Percentiles rank a stretch among this genome's conserved stretches.
Conservation (phyloP, 92 coral and sea anemone genomes). For the Pocillopora grandis region DNA sequence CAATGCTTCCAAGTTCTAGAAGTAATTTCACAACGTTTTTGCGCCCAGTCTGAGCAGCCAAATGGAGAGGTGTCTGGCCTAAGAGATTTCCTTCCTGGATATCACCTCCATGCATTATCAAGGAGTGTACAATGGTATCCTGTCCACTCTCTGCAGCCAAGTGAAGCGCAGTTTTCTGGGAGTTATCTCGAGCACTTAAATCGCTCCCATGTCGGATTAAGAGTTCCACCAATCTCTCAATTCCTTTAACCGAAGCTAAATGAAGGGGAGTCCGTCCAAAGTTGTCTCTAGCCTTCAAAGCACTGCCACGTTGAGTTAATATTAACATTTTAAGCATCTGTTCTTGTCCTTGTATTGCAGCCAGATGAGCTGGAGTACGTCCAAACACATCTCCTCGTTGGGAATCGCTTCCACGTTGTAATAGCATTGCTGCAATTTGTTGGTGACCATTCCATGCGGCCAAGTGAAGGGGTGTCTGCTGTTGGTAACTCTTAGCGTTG, state of each 20-base stretch:
- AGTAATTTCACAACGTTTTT: not conserved
- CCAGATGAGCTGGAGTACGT: constrained; percentile 7
- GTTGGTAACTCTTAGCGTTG: not conserved
- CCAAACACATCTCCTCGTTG: not conserved
- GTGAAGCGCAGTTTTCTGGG: not conserved
- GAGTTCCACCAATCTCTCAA: not conserved
- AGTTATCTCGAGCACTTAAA: not conserved
- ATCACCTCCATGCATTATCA: not conserved
- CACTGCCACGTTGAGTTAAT: not conserved
- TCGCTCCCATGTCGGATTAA: not conserved
- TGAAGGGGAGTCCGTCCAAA: not conserved
- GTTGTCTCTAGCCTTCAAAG: not conserved
- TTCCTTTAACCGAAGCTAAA: not conserved
- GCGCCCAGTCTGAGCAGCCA: not conserved
- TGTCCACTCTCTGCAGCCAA: not conserved
- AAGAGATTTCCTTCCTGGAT: not conserved
- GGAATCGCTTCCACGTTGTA: not conserved
- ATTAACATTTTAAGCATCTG: not conserved
- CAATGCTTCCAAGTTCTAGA: not conserved
- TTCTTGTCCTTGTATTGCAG: not conserved
- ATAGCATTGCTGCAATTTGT: not conserved
- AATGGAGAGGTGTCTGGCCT: not conserved
- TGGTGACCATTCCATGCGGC: not conserved
- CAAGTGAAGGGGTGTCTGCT: constrained; percentile 9
- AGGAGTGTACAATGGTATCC: not conserved